Conservation (phyloP, 2,113 vertebrate genomes). For the Girardinichthys multiradiatus region DNA sequence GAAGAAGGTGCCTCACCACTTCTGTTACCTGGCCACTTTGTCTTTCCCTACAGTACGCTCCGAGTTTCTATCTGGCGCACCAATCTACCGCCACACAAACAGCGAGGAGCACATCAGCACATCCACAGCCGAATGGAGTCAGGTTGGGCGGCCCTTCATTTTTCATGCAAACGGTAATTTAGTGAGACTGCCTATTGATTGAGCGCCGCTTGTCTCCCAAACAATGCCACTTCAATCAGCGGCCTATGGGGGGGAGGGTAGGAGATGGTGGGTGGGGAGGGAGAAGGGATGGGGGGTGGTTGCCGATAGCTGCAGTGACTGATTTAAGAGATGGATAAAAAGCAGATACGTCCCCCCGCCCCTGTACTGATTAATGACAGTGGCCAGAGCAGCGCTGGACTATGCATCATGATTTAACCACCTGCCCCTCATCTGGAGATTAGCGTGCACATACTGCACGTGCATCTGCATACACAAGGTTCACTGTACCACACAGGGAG, state of each 20-base stretch:
- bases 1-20: conserved; percentile 30
- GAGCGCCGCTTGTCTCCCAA: conserved; percentile 86
- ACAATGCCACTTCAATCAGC: conserved; percentile 86
- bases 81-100: conserved; percentile 44
- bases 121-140: conserved; percentile 91
- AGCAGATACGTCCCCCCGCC: conserved; percentile 86
- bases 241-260: conserved; percentile 52
- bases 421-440: conserved; percentile 84
- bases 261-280: background rate
- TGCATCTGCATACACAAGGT: conserved; percentile 22
- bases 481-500: conserved; percentile 60
- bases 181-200: conserved; percentile 85
- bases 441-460: conserved; percentile 53
- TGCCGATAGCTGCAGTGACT: conserved; percentile 87
- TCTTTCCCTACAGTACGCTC: conserved; percentile 61
- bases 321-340: conserved; percentile 94
- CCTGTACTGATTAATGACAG: conserved; percentile 88
- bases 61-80: conserved; percentile 55
- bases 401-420: conserved; percentile 90
- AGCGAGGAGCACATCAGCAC: conserved; percentile 31
- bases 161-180: conserved; percentile 85
- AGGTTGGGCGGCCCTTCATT: conserved; percentile 87
- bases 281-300: conserved; percentile 51
- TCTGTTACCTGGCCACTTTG: conserved; percentile 73
- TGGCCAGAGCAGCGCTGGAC: conserved; percentile 87